phyloP scores from a whole-genome alignment of 2,113 vertebrate species.

The Typhlomys cinereus region DNA sequence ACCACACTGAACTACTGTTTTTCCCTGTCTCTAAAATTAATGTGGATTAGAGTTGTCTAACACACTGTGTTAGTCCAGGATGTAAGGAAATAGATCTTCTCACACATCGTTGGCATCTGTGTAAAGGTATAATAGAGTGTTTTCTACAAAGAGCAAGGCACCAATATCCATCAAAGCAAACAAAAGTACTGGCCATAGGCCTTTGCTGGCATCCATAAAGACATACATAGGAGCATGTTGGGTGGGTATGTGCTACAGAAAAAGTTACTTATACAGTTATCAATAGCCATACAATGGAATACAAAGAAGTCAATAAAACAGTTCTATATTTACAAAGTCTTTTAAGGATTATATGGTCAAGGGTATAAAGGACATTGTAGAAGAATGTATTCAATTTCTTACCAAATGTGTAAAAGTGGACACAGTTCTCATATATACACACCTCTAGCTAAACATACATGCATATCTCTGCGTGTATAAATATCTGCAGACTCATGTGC shows the following conservation, averaged over 20 bases:
- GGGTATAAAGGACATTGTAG: neutral
- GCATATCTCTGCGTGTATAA: neutral
- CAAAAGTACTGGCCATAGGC: neutral
- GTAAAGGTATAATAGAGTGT: neutral
- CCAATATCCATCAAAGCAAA: neutral
- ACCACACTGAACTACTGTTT: neutral
- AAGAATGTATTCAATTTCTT: slow-evolving; percentile 14
- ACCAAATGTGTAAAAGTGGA: neutral
- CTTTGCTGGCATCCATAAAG: neutral
- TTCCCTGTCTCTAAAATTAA: slow-evolving; percentile 30
- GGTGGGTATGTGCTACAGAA: neutral
- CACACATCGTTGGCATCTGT: neutral
- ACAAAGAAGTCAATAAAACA: neutral
- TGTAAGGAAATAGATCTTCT: neutral
- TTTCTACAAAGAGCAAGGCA: slow-evolving; percentile 8
- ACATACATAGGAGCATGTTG: neutral
- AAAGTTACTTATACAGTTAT: neutral
- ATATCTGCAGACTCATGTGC: neutral
- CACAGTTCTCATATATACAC: neutral
- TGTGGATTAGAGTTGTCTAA: slow-evolving; percentile 27
- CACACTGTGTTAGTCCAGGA: neutral
- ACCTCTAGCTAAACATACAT: neutral
- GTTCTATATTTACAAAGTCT: slow-evolving; percentile 2
- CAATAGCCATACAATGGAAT: neutral
- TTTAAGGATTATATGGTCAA: neutral